These are phyloP conservation scores for Paramuricea clavata DNA, from an alignment of 92 coral and sea anemone genomes.

Conservation along the genomic window DNA sequence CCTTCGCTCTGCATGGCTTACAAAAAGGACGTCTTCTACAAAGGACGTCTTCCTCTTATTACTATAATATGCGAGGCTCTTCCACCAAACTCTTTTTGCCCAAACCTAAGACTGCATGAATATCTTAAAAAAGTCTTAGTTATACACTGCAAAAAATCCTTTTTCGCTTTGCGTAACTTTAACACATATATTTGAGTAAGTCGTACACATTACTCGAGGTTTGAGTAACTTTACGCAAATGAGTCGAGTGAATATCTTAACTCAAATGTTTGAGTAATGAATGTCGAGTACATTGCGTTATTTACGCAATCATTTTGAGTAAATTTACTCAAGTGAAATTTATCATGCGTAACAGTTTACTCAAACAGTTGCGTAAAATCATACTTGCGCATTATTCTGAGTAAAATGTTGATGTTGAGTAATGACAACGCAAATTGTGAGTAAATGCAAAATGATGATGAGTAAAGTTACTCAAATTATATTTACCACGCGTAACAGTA, in stretches of 20 bases:
- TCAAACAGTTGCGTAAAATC: conserved; percentile 19
- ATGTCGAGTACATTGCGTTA: not conserved
- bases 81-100: too few relatives aligned
- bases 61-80: too few relatives aligned
- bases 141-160: conserved; percentile 1
- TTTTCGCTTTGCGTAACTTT: not conserved
- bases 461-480: not conserved
- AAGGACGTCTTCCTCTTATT: too few relatives aligned
- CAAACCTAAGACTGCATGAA: too few relatives aligned
- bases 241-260: not conserved
- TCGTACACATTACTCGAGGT: not conserved
- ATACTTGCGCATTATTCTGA: not conserved
- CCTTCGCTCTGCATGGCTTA: too few relatives aligned
- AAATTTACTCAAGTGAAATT: too few relatives aligned
- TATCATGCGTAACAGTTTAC: not conserved
- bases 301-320: not conserved
- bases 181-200: not conserved
- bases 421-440: not conserved
- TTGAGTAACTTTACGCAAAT: not conserved
- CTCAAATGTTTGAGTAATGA: conserved; percentile 7
- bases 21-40: too few relatives aligned
- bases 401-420: not conserved
- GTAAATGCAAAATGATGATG: not conserved
- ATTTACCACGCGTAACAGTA: not conserved
- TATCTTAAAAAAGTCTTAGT: too few relatives aligned